Evolutionary conservation across 2,888 invertebrate genomes (phyloP), one percentile per base, ranked within the genome.

Genomic region (Drosophila pseudotalamancana): DNA sequence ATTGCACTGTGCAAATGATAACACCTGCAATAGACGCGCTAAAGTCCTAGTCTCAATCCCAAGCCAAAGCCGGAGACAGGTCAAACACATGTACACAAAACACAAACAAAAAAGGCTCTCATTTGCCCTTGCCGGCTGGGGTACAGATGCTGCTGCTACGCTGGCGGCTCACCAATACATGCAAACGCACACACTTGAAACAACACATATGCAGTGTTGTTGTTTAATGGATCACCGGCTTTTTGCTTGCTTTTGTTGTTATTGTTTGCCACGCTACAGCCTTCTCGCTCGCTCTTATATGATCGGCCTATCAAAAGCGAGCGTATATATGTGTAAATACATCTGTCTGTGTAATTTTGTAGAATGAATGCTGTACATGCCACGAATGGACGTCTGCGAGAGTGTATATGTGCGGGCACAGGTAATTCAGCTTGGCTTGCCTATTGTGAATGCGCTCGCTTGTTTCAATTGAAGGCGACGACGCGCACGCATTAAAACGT

Each of bases 171-270:
- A 65, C 71, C 18, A 37, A 57, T 21, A 66, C 43, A 59, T 16
- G 6, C 29, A 32, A 31, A 61, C 43, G 25, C 18, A 60, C 12
- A 50, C 53, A 54, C 48, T 62, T 59, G 49, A 57, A 34, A 55
- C 40, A 21, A 43, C 61, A 37, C 19, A 49, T 14, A 49, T 65
- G 12, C 8, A 31, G 29, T 42, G 63, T 72, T 72, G 69, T 76
- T 79, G 70, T 67, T 75, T 66, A 75, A 86, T 81, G 74, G 84
- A 84, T 72, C 84, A 77, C 84, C 84, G 84, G 84, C 84, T 84
- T 86, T 81, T 84, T 84, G 66, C 77, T 83, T 65, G 70, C 39
- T 74, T 71, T 77, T 73, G 64, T 72, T 82, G 72, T 76, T 80
- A 71, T 82, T 71, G 80, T 67, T 72, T 73, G 65, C 54, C 69